phyloP scores from a whole-genome alignment of 2,113 vertebrate species.

The Stigmatopora nigra region DNA sequence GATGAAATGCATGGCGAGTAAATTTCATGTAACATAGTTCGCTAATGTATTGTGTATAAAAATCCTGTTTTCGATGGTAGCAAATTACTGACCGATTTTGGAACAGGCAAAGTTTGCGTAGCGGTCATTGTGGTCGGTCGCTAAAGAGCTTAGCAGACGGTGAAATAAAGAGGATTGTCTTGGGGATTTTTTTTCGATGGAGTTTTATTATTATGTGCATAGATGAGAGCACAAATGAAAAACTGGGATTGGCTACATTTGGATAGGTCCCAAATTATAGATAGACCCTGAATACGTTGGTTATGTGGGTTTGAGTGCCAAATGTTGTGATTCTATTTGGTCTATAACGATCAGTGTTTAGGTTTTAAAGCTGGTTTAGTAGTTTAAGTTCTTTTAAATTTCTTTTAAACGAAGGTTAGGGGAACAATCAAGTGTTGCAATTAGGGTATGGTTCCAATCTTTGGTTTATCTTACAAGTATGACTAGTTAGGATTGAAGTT shows the following conservation, averaged over 20 bases:
- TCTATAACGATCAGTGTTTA: too few relatives aligned
- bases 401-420: too few relatives aligned
- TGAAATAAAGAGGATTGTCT: constrained; percentile 3
- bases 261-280: neutral
- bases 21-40: too few relatives aligned
- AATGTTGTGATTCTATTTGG: neutral
- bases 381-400: too few relatives aligned
- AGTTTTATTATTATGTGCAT: neutral
- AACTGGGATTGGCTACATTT: neutral
- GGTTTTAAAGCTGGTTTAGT: too few relatives aligned
- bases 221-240: constrained; percentile 2
- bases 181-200: neutral
- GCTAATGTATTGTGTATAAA: neutral
- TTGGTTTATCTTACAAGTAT: too few relatives aligned
- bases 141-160: neutral
- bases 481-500: too few relatives aligned
- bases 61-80: neutral
- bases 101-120: neutral
- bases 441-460: too few relatives aligned
- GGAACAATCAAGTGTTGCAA: too few relatives aligned
- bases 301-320: neutral
- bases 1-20: too few relatives aligned
- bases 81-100: neutral
- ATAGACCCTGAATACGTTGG: neutral
- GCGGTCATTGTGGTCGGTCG: neutral